phyloP scores from a whole-genome alignment of 2,113 vertebrate species.

The Elephas maximus region DNA sequence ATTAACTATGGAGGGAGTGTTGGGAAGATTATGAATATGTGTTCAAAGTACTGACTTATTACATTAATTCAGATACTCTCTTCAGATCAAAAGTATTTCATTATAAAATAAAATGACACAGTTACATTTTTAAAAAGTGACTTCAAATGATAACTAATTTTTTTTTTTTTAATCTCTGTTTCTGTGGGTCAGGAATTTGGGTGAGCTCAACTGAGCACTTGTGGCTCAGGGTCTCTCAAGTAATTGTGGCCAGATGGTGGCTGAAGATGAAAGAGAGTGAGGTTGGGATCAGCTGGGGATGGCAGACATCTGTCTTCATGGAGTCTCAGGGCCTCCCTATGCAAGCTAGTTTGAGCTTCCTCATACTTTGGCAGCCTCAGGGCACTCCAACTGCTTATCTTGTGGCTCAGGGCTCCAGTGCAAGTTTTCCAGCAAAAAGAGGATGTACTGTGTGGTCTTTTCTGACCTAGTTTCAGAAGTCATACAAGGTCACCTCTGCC shows the following conservation, averaged over 20 bases:
- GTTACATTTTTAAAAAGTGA: constrained; percentile 9
- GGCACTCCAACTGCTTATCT: not conserved
- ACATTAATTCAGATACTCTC: constrained; percentile 20
- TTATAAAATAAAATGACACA: constrained; percentile 19
- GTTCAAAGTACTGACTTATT: not conserved
- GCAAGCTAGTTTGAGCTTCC: not conserved
- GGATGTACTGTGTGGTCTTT: not conserved
- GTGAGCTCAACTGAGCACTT: not conserved
- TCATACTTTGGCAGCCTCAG: not conserved
- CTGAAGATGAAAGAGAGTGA: not conserved
- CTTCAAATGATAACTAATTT: not conserved
- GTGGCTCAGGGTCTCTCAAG: not conserved
- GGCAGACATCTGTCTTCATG: not conserved
- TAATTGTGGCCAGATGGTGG: not conserved
- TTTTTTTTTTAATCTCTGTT: not conserved
- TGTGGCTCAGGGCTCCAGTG: not conserved
- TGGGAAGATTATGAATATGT: not conserved
- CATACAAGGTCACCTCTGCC: not conserved
- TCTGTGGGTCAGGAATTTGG: not conserved
- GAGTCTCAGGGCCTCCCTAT: not conserved
- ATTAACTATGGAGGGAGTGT: not conserved
- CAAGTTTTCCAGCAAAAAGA: not conserved
- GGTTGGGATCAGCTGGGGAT: not conserved
- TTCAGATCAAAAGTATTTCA: constrained; percentile 7
- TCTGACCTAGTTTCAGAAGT: not conserved